A percentile compares a stretch with the other conserved stretches of the same genome.
phyloP scores from a whole-genome alignment of 2,113 vertebrate genomes.

The Himantopus leucocephalus region DNA sequence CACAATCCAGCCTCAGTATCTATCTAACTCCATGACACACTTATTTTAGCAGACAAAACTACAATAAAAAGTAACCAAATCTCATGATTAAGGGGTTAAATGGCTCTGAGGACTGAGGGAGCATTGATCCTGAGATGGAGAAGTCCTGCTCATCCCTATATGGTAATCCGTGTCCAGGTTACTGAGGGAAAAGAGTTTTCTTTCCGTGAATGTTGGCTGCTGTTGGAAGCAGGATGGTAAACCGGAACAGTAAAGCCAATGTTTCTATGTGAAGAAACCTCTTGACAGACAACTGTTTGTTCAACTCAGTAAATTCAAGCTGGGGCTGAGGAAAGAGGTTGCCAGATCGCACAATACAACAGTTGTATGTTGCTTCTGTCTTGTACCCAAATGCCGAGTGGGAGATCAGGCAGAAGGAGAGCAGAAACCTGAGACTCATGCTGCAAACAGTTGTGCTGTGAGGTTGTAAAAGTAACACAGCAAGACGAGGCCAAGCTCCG shows the following conservation, averaged over 20 bases:
- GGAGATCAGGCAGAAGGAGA: conserved; percentile 15
- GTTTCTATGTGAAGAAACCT: conserved; percentile 20
- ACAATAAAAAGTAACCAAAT: not conserved
- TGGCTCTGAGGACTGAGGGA: not conserved
- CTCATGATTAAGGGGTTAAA: not conserved
- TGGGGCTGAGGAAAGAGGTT: conserved; percentile 22
- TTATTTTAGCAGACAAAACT: not conserved
- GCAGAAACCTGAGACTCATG: not conserved
- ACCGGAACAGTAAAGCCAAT: not conserved
- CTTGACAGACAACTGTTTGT: conserved; percentile 50
- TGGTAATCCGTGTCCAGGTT: not conserved
- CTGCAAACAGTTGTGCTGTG: not conserved
- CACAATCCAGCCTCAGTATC: no score
- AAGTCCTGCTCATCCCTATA: not conserved
- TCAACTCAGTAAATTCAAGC: conserved; percentile 45
- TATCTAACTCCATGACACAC: not conserved
- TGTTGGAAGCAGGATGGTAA: not conserved
- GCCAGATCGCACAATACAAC: conserved; percentile 25
- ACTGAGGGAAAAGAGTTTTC: not conserved
- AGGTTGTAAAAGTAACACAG: not conserved
- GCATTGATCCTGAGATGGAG: not conserved
- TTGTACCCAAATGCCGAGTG: not conserved
- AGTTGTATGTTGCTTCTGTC: conserved; percentile 16
- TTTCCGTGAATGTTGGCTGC: not conserved
- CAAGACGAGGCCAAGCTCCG: not conserved